Evolutionary conservation across 2,113 vertebrate genomes (phyloP), one percentile per base, ranked within the genome.

Genomic region (Cervus canadensis): DNA sequence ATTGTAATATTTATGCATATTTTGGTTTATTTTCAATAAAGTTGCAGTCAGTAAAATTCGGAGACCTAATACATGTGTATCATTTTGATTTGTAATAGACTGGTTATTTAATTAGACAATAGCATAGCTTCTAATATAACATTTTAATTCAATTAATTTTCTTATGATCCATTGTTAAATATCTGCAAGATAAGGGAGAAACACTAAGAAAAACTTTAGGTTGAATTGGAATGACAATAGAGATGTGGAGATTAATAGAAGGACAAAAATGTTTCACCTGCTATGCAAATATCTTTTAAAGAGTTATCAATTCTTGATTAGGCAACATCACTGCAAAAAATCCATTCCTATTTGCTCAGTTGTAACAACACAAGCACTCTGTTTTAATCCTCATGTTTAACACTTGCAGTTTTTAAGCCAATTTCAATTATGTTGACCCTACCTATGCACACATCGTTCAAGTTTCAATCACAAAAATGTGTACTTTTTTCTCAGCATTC

Each of bases 41-140:
- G 7, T 82, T 89, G 16, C 19, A 28, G 2, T 8, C 0, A 57
- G 5, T 19, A 50, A 16, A 94, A 36, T 43, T 52, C 67, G 89
- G 48, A 79, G 28, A 6, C 0, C 12, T 11, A 83, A 50, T 17
- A 8, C 1, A 62, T 19, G 9, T 17, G 43, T 19, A 62, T 3
- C 0, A 7, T 13, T 88, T 59, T 95, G 91, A 79, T 36, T 78
- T 83, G 14, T 25, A 78, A 50, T 21, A 10, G 9, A 43, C 54
- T 7, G 7, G 76, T 88, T 86, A 40, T 91, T 93, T 50, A 97
- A 54, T 98, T 97, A 95, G 93, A 89, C 1, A 95, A 10, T 1
- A 26, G 0, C 11, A 26, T 50, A 94, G 30, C 1, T 95, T 78
- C 0, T 84, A 87, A 64, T 62, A 71, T 4, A 0, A 8, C 45